These are phyloP conservation scores for Cephus runcator DNA, from an alignment of 2,888 invertebrate species.

Conservation along the genomic window DNA sequence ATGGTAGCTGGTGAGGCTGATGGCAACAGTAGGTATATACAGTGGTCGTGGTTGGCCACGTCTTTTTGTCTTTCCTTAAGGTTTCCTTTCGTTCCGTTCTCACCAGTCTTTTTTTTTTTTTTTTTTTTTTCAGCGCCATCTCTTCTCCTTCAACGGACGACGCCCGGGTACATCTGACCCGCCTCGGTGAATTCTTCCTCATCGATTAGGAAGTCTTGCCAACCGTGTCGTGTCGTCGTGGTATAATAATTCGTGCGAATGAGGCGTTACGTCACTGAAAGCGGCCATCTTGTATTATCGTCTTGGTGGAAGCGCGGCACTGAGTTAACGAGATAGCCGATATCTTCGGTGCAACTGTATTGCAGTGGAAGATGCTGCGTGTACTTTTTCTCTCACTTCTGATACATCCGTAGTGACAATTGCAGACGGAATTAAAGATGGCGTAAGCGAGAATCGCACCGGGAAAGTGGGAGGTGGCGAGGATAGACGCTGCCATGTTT, in stretches of 20 bases:
- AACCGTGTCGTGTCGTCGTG: background rate
- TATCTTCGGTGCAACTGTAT: background rate
- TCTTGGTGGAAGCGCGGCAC: background rate
- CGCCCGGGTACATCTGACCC: background rate
- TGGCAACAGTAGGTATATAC: background rate
- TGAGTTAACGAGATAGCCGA: background rate
- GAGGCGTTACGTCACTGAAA: background rate
- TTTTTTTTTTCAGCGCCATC: background rate
- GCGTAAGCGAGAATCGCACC: no score
- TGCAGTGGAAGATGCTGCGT: background rate
- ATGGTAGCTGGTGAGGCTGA: constrained; percentile 2
- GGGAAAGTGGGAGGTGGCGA: no score
- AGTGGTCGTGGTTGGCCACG: background rate
- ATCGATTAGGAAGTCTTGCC: background rate
- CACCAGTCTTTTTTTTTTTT: background rate
- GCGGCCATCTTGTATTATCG: background rate
- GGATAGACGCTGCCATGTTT: no score
- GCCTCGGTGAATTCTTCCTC: background rate
- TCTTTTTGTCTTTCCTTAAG: background rate
- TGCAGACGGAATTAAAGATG: background rate
- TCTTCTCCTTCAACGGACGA: background rate
- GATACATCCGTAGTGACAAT: background rate
- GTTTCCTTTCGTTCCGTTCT: background rate
- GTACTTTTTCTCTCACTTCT: background rate
- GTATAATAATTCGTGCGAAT: background rate